Evolutionary conservation across 2,113 vertebrate genomes (phyloP).

Genomic region (Macaca nemestrina): DNA sequence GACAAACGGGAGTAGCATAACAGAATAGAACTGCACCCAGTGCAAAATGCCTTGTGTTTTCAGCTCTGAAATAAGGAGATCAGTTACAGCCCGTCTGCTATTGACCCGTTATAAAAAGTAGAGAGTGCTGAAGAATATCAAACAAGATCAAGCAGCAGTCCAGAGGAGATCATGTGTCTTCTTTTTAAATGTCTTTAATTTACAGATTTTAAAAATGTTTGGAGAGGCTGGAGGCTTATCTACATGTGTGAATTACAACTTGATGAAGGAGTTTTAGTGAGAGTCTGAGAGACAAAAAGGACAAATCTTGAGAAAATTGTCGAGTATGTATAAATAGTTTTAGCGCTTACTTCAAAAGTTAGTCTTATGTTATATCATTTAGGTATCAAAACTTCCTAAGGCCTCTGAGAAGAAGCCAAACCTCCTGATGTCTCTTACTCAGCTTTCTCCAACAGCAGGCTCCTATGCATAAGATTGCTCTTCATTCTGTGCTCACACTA

Average conservation of each 20-base stretch:
- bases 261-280: neutral
- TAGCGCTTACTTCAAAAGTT: constrained; percentile 20
- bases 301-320: constrained; percentile 47
- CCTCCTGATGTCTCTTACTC: neutral
- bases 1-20: constrained; percentile 73
- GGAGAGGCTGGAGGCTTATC: neutral
- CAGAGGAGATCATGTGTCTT: constrained; percentile 23
- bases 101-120: constrained; percentile 31
- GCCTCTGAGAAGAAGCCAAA: neutral
- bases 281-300: constrained; percentile 49
- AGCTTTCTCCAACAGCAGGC: neutral
- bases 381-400: neutral
- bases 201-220: constrained; percentile 1
- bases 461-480: neutral
- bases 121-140: neutral
- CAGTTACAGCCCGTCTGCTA: constrained; percentile 57
- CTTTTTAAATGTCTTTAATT: constrained; percentile 46
- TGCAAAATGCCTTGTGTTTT: constrained; percentile 67
- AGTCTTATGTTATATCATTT: constrained; percentile 13
- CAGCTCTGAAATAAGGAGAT: constrained; percentile 65
- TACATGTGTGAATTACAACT: constrained; percentile 14
- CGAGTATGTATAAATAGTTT: constrained; percentile 26
- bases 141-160: constrained; percentile 39
- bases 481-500: neutral
- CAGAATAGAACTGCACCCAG: constrained; percentile 70